These are phyloP conservation scores for Chrosomus eos DNA, from an alignment of 2,797 vertebrate species.

Conservation along the genomic window DNA sequence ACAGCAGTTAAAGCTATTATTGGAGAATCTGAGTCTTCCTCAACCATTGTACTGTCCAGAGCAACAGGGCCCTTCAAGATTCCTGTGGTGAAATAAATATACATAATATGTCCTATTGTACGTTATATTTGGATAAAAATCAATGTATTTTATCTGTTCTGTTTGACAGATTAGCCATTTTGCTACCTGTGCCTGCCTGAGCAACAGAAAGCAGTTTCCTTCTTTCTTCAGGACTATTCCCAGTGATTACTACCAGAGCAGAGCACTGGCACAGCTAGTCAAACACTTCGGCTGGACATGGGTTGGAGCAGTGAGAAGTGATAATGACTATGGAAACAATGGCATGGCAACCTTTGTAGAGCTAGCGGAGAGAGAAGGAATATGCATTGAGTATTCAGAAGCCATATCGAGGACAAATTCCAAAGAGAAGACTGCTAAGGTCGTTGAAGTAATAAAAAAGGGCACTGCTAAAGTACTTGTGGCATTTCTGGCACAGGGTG, in stretches of 20 bases:
- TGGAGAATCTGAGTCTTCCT: conserved; percentile 77
- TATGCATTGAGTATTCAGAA: conserved; percentile 72
- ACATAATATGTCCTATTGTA: background rate
- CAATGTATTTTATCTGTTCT: background rate
- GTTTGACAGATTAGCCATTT: conserved; percentile 68
- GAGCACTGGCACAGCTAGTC: conserved; percentile 68
- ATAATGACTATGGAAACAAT: conserved; percentile 70
- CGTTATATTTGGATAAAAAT: background rate
- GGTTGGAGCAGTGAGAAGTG: conserved; percentile 68
- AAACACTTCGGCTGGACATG: conserved; percentile 70
- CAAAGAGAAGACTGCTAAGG: conserved; percentile 64
- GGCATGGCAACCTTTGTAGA: conserved; percentile 67
- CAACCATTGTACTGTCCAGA: conserved; percentile 76
- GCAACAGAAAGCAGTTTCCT: conserved; percentile 66
- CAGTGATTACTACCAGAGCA: conserved; percentile 70
- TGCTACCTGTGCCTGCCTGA: conserved; percentile 69
- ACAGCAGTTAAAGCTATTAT: conserved; percentile 68
- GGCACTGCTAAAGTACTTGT: conserved; percentile 76
- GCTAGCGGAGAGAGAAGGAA: conserved; percentile 61
- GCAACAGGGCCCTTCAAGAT: conserved; percentile 70
- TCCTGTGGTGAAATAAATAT: conserved; percentile 64
- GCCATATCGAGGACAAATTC: conserved; percentile 64
- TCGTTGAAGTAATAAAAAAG: conserved; percentile 70
- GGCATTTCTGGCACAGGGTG: conserved; percentile 75
- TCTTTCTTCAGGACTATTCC: conserved; percentile 71